Evolutionary conservation across 2,888 invertebrate genomes (phyloP).

Genomic region (Rhabditophanes sp.): DNA sequence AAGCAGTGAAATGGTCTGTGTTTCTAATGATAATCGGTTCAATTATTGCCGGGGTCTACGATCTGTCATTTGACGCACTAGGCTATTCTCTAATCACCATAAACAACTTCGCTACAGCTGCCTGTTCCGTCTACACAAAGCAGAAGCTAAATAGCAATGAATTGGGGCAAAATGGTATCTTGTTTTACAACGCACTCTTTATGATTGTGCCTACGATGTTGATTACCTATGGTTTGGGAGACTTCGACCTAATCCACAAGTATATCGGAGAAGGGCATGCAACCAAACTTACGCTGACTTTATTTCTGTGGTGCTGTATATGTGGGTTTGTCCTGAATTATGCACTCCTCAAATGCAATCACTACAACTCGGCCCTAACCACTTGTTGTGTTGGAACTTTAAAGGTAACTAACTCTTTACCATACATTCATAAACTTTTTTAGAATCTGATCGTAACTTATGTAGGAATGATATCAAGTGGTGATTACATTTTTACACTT

Average conservation of each 20-base stretch:
- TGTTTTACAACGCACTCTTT: slow-evolving; percentile 47
- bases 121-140: slow-evolving; percentile 83
- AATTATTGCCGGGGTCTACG: slow-evolving; percentile 63
- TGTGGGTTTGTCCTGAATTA: slow-evolving; percentile 89
- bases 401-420: slow-evolving; percentile 50
- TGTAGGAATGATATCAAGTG: slow-evolving; percentile 86
- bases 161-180: slow-evolving; percentile 45
- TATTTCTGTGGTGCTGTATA: slow-evolving; percentile 71
- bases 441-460: slow-evolving; percentile 87
- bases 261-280: slow-evolving; percentile 7
- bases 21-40: slow-evolving; percentile 84
- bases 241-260: slow-evolving; percentile 11
- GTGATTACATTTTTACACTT: slow-evolving; percentile 82
- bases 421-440: background rate
- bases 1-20: slow-evolving; percentile 71
- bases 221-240: slow-evolving; percentile 33
- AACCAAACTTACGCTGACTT: slow-evolving; percentile 58
- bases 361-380: slow-evolving; percentile 82
- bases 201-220: slow-evolving; percentile 42
- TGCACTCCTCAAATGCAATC: slow-evolving; percentile 83
- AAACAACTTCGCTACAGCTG: slow-evolving; percentile 80
- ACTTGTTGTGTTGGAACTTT: slow-evolving; percentile 91
- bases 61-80: slow-evolving; percentile 41
- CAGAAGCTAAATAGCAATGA: slow-evolving; percentile 71
- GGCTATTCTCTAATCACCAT: slow-evolving; percentile 72